A percentile compares a stretch with the other conserved stretches of the same genome.
Conservation (phyloP, 2,888 invertebrate species). For the Imbricaverruca yamaguchii region DNA sequence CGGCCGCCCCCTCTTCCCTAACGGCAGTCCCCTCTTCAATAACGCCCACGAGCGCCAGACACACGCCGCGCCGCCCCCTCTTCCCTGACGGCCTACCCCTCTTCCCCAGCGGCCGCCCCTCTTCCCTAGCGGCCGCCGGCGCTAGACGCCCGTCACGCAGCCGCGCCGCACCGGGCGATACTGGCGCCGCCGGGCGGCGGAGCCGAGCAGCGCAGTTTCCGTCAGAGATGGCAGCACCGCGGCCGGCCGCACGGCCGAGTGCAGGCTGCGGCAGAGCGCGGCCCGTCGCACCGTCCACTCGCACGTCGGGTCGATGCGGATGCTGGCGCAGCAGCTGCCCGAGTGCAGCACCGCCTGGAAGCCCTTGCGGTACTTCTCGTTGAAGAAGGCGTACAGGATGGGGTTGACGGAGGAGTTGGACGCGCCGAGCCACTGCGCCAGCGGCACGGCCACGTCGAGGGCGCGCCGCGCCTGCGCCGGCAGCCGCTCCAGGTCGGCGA, state of each 20-base stretch:
- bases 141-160: too few species aligned
- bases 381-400: slow-evolving; percentile 87
- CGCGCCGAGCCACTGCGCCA: slow-evolving; percentile 86
- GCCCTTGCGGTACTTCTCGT: slow-evolving; percentile 83
- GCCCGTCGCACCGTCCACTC: background rate
- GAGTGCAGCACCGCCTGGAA: slow-evolving; percentile 82
- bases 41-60: too few species aligned
- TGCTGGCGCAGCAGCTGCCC: slow-evolving; percentile 59
- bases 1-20: too few species aligned
- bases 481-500: background rate
- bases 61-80: too few species aligned
- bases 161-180: background rate
- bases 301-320: background rate
- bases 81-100: too few species aligned
- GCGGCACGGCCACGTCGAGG: slow-evolving; percentile 69
- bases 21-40: too few species aligned
- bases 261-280: background rate
- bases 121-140: too few species aligned
- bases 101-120: too few species aligned
- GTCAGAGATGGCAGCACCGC: background rate
- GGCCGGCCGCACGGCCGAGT: background rate
- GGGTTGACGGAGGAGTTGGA: slow-evolving; percentile 95
- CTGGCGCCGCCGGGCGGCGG: background rate
- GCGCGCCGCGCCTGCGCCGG: slow-evolving; percentile 42
- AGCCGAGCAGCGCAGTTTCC: background rate